Evolutionary conservation across 2,888 invertebrate species (phyloP).

Genomic region (Lepeophtheirus nordmannii): DNA sequence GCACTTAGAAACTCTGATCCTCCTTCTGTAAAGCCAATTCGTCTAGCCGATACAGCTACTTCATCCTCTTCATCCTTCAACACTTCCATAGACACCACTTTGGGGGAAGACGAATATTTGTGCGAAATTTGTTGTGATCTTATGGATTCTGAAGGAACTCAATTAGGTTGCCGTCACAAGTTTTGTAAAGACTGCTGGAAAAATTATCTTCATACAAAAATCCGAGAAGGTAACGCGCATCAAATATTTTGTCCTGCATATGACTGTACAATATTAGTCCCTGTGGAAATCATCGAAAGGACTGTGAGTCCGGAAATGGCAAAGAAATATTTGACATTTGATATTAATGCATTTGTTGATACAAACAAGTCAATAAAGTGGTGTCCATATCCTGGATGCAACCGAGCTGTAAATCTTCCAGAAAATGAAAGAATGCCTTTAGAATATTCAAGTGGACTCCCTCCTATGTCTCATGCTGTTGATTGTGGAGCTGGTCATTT

Average conservation of each 20-base stretch:
- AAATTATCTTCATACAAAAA: conserved; percentile 48
- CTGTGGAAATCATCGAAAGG: conserved; percentile 48
- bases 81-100: neutral
- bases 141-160: conserved; percentile 39
- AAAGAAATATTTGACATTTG: conserved; percentile 48
- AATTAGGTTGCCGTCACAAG: conserved; percentile 46
- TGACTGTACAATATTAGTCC: conserved; percentile 47
- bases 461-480: conserved; percentile 44
- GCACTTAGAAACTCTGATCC: conserved; percentile 31
- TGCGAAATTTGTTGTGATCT: conserved; percentile 46
- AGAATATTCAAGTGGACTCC: conserved; percentile 14
- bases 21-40: neutral
- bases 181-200: conserved; percentile 52
- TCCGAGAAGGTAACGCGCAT: conserved; percentile 49
- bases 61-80: neutral
- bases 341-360: conserved; percentile 55
- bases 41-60: neutral
- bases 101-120: conserved; percentile 32
- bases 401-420: conserved; percentile 47
- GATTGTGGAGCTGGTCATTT: conserved; percentile 54
- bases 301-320: conserved; percentile 51
- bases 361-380: conserved; percentile 52
- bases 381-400: conserved; percentile 52
- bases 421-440: conserved; percentile 38
- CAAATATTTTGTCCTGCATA: conserved; percentile 50